Evolutionary conservation across 2,797 vertebrate species (phyloP).

Genomic region (Gallinago nigripennis): DNA sequence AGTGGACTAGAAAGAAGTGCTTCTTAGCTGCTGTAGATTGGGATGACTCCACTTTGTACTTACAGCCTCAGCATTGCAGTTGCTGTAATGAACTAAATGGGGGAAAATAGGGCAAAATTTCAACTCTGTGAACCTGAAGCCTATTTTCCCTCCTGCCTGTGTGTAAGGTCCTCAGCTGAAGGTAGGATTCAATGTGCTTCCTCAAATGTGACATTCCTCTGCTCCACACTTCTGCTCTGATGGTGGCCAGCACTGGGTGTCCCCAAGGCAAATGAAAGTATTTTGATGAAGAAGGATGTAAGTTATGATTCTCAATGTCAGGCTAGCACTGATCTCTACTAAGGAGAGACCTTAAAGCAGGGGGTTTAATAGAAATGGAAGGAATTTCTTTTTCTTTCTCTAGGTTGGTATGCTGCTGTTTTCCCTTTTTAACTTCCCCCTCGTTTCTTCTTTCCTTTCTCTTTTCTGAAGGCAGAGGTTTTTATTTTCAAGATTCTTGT

Average conservation of each 20-base stretch:
- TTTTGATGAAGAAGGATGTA: background rate
- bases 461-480: background rate
- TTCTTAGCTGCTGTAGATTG: background rate
- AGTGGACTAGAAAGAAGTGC: background rate
- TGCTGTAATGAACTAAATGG: background rate
- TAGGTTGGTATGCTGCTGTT: background rate
- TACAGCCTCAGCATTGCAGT: background rate
- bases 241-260: background rate
- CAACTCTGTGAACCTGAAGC: background rate
- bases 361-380: background rate
- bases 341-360: background rate
- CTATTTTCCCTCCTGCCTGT: background rate
- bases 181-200: background rate
- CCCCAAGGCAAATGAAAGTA: background rate
- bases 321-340: background rate
- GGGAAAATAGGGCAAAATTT: background rate
- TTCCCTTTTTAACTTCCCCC: background rate
- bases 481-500: background rate
- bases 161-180: background rate
- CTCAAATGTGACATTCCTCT: fast-evolving
- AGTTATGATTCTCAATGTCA: background rate
- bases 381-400: background rate
- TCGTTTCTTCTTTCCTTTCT: background rate
- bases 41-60: background rate
- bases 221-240: background rate